Base-by-base conservation (phyloP, 2,113 vertebrate genomes). In the Plotosus lineatus region DNA sequence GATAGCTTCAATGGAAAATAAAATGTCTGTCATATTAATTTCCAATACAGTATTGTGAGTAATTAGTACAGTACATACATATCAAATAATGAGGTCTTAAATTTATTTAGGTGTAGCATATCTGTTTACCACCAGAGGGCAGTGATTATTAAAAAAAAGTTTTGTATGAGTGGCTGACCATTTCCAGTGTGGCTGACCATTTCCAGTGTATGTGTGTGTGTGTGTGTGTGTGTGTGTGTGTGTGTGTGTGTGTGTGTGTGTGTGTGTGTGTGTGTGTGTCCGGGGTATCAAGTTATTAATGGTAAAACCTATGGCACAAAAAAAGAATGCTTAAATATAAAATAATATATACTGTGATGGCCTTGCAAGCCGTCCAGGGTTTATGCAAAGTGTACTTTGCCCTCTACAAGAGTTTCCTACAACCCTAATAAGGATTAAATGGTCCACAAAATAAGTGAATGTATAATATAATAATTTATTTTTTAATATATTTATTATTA, bases 101-200 rank as follows among this genome's bases (percentile, higher is more conserved):
- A 33, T 77, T 56, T 12, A 38, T 19, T 31, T 31, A 66, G 23
- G 0, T 74, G 68, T 46, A 77, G 28, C 77, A 77, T 31, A 4
- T n/a, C 5, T 42, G 23, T 58, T 66, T 7, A 55, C 78, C 85
- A 84, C 73, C 23, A 83, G 83, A 83, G 66, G 74, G 68, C n/a
- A n/a, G n/a, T n/a, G 4, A 71, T 10, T 42, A 60, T n/a, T 63
- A 78, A 40, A 15, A 51, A n/a, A 21, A 28, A 3, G 11, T 28
- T 21, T 40, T 8, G 44, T 73, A 14, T 53, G 19, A 38, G 38
- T 33, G 46, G 2, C 31, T 50, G 28, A 36, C 17, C 19, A 33
- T 61, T 63, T 21, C 36, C 1, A 55, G 46, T 21, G 5, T 50
- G 4, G 1, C 2, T 7, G 2, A 8, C 7, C 17, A 14, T n/a